Conservation (phyloP, 2,797 vertebrate genomes). For the Hyperoplus immaculatus region DNA sequence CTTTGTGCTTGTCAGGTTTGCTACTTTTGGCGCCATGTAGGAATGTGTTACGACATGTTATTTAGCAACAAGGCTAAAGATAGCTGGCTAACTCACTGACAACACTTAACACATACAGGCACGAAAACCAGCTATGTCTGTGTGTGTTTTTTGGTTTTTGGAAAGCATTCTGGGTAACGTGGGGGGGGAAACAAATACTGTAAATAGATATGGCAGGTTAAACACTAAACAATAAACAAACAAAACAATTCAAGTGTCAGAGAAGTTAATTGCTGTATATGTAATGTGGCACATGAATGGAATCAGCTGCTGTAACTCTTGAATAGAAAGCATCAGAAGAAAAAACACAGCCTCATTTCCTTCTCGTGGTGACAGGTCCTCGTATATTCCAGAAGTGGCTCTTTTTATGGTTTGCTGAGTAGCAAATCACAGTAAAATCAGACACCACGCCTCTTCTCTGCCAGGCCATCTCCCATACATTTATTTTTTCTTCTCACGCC, state of each 20-base stretch:
- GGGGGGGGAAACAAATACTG: neutral
- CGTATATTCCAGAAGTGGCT: conserved; percentile 37
- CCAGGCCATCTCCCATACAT: conserved; percentile 6
- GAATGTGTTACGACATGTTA: too few relatives aligned
- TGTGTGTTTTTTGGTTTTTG: neutral
- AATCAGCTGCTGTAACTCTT: conserved; percentile 26
- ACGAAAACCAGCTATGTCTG: neutral
- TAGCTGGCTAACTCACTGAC: neutral
- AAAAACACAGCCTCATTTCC: neutral
- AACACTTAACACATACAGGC: too few relatives aligned
- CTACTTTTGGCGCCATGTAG: too few relatives aligned
- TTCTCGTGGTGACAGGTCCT: conserved; percentile 42
- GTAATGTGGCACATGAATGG: neutral
- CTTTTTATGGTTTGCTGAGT: conserved; percentile 57
- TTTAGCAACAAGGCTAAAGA: neutral
- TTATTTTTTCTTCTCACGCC: conserved; percentile 13
- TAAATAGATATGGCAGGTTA: neutral
- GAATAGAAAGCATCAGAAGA: conserved; percentile 38
- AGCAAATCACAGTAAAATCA: conserved; percentile 69
- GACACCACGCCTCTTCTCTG: conserved; percentile 30
- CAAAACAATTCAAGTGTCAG: neutral
- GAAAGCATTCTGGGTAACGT: neutral
- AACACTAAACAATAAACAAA: neutral
- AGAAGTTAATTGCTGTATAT: conserved; percentile 7
- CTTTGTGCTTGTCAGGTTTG: too few relatives aligned